Base-by-base conservation (phyloP, 2,113 vertebrate genomes). In the Etheostoma cragini region DNA sequence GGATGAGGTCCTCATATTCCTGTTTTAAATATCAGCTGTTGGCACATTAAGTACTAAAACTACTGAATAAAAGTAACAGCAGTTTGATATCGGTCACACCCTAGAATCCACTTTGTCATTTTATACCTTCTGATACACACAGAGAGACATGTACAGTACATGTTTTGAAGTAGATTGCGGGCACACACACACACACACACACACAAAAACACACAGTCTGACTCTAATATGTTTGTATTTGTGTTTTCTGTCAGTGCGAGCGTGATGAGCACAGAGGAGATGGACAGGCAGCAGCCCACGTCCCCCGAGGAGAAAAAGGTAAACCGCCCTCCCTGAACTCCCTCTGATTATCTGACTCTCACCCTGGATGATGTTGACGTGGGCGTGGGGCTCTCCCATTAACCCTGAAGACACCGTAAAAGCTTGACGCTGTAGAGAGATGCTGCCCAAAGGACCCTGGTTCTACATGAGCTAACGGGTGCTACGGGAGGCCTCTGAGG, bases 231-330 rank as follows among this genome's bases (percentile, higher is more conserved):
- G 3, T 52, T 4, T 26, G 22, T 65, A 15, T 42, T 6, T 35
- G 81, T 30, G 50, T 81, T 63, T 74, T 69, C 72, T 17, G 12
- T 35, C 92, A 98, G 97, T 53, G 90, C 90, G 85, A 93, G 94
- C 74, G 93, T 95, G 86, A 93, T 97, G 92, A 96, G 84, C 88
- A 46, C 96, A 94, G 96, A 96, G 87, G 96, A 97, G 82, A 94
- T 81, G 86, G 84, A 92, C 90, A 61, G 91, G 86, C 94, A 93
- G 90, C 92, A 80, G 84, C 68, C 86, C 1, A 22, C 78, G 75
- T 84, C 92, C 86, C 85, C 91, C 33, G 94, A 96, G 91, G 97
- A 95, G 86, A 94, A 94, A 86, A 97, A 97, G 96, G 98, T 96
- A 95, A 80, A 8, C 4, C 4, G 5, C 3, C 12, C 14, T 21